Base-by-base conservation (phyloP, 2,797 vertebrate genomes). In the Coregonus ussuriensis region DNA sequence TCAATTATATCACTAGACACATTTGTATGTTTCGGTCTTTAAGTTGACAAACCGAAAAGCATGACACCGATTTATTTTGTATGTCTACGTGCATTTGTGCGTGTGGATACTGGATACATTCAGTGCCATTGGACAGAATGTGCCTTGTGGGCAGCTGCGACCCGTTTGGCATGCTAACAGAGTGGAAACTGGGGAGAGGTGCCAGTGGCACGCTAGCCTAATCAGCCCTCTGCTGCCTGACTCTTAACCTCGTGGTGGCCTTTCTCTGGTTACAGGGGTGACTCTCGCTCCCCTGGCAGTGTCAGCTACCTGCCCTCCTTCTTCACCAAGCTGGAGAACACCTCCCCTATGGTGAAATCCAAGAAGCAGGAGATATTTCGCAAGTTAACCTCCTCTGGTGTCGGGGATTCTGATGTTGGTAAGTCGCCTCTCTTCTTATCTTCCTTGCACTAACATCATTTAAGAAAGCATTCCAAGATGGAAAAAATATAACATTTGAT, bases 311-410 rank as follows among this genome's bases (percentile, higher is more conserved):
- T 98, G 88, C 98, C 98, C 72, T 94, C 98, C 0, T 99, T 99
- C 91, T 99, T 99, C 92, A 99, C 98, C 89, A 99, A 99, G 88
- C 95, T 99, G 82, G 98, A 99, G 92, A 99, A 91, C 90, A 99
- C 97, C 59, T 99, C 97, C 3, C 96, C 96, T 33, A 99, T 99
- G 97, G 98, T 99, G 83, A 95, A 97, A 91, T 98, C 96, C 88
- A 99, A 99, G 94, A 99, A 99, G 93, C 97, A 99, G 94, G 98
- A 99, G 94, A 99, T 99, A 93, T 97, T 98, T 93, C 98, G 97
- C 93, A 99, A 99, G 95, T 95, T 98, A 94, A 98, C 97, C 94
- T 98, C 97, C 77, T 96, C 96, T 93, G 95, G 96, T 94, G 97
- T 96, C 86, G 91, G 96, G 91, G 97, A 98, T 93, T 95, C 97